phyloP scores from a whole-genome alignment of 2,888 invertebrate species.

The Nudaria mundana region DNA sequence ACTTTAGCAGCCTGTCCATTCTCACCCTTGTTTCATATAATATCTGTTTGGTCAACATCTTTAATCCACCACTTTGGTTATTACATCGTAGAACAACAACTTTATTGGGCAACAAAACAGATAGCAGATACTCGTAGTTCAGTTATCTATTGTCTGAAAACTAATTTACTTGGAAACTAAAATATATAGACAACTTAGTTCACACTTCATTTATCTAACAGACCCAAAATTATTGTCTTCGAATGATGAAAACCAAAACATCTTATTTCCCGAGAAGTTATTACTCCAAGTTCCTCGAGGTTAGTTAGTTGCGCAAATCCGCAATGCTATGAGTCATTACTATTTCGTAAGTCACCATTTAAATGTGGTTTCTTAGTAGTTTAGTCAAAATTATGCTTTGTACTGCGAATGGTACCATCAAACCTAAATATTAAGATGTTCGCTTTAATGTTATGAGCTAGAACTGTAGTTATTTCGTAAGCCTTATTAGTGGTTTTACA shows the following conservation, averaged over 20 bases:
- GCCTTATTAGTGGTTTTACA: background rate
- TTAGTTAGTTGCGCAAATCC: slow-evolving; percentile 33
- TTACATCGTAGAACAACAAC: no score
- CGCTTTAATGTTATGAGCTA: slow-evolving; percentile 8
- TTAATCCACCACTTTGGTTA: no score
- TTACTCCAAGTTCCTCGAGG: slow-evolving; percentile 22
- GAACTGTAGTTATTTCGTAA: background rate
- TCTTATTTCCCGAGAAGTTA: slow-evolving; percentile 1
- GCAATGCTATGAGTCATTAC: slow-evolving; percentile 44
- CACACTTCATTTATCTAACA: no score
- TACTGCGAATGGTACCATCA: slow-evolving; percentile 17
- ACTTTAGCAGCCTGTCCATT: no score
- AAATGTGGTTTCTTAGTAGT: slow-evolving; percentile 43
- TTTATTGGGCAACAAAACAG: no score
- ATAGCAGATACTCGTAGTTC: no score
- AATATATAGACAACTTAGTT: no score
- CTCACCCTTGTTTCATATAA: no score
- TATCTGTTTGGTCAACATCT: no score
- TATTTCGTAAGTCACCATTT: slow-evolving; percentile 40
- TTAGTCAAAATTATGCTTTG: slow-evolving; percentile 31
- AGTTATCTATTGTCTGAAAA: no score
- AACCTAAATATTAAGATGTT: slow-evolving; percentile 13
- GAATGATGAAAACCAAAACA: background rate
- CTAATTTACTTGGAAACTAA: no score
- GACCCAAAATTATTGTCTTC: no score